These are phyloP conservation scores for Callorhinus ursinus DNA, from an alignment of 2,113 vertebrate species.

Conservation along the genomic window DNA sequence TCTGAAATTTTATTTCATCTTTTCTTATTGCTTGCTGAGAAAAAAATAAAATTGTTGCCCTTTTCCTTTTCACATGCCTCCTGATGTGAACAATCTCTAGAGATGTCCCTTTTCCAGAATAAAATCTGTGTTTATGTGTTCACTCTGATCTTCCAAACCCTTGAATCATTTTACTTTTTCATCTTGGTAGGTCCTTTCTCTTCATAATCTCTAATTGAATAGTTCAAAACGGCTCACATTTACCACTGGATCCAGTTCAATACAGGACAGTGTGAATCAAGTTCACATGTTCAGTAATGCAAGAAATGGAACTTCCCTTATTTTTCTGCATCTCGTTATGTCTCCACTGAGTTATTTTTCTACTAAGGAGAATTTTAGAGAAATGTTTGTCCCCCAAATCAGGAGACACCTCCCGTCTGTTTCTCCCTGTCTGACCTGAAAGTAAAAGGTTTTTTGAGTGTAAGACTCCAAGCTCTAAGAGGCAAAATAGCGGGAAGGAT, in stretches of 20 bases:
- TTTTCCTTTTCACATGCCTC: not conserved
- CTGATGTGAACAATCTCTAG: not conserved
- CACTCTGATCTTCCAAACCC: not conserved
- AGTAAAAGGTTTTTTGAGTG: not conserved
- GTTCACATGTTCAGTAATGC: not conserved
- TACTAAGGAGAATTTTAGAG: not conserved
- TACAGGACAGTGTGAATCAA: not conserved
- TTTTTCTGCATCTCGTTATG: not conserved
- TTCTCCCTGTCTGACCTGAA: not conserved
- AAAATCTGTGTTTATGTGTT: not conserved
- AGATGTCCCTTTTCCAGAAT: not conserved
- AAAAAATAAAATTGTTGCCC: not conserved
- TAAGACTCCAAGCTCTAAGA: not conserved
- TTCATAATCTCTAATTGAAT: not conserved
- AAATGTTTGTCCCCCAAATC: not conserved
- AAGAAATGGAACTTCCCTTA: not conserved
- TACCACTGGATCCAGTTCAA: fast-evolving
- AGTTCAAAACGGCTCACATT: not conserved
- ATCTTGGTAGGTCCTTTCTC: not conserved
- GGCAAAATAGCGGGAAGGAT: not conserved
- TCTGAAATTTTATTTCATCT: not conserved
- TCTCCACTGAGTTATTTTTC: not conserved
- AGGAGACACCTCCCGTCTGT: not conserved
- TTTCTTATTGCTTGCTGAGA: not conserved
- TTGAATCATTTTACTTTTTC: not conserved